A percentile compares a stretch with the other conserved stretches of the same genome.
Conservation (phyloP, 2,888 invertebrate genomes). For the Pyrgus malvae region DNA sequence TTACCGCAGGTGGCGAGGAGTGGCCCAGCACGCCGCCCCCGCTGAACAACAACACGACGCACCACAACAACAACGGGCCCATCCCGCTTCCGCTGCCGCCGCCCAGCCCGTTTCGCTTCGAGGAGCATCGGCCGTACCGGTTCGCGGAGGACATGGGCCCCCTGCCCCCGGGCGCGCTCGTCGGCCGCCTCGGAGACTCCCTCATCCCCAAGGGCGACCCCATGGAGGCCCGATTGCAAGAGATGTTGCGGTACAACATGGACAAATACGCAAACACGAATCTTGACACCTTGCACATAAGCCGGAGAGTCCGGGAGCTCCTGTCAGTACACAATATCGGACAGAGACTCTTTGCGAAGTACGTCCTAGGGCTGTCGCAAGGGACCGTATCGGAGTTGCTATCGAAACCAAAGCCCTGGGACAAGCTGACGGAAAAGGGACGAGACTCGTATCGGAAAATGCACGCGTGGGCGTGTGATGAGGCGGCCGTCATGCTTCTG, state of each 20-base stretch:
- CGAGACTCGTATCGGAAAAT: constrained; percentile 99
- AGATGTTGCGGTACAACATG: constrained; percentile 97
- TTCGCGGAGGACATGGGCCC: constrained; percentile 91
- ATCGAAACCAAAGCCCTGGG: constrained; percentile 99
- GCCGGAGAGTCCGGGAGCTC: constrained; percentile 95
- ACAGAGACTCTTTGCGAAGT: constrained; percentile 98
- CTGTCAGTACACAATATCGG: constrained; percentile 99
- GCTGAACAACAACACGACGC: constrained; percentile 80
- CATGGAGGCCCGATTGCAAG: constrained; percentile 95
- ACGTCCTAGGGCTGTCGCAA: constrained; percentile 97
- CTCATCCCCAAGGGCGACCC: constrained; percentile 96
- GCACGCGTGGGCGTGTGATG: constrained; percentile 99
- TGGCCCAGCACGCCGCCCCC: constrained; percentile 76
- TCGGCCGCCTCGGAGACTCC: constrained; percentile 92
- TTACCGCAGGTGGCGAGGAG: constrained; percentile 78
- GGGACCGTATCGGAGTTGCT: constrained; percentile 99
- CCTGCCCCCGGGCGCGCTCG: constrained; percentile 90
- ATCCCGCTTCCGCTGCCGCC: constrained; percentile 74
- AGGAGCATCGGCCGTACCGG: constrained; percentile 90
- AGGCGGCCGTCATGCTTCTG: constrained; percentile 97
- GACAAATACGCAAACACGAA: constrained; percentile 97
- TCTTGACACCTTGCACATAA: constrained; percentile 96
- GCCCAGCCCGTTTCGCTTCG: constrained; percentile 88
- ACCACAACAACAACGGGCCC: constrained; percentile 79
- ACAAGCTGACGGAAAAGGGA: constrained; percentile 99